These are phyloP conservation scores for Lamprotornis superbus DNA, from an alignment of 2,113 vertebrate species.

Conservation along the genomic window DNA sequence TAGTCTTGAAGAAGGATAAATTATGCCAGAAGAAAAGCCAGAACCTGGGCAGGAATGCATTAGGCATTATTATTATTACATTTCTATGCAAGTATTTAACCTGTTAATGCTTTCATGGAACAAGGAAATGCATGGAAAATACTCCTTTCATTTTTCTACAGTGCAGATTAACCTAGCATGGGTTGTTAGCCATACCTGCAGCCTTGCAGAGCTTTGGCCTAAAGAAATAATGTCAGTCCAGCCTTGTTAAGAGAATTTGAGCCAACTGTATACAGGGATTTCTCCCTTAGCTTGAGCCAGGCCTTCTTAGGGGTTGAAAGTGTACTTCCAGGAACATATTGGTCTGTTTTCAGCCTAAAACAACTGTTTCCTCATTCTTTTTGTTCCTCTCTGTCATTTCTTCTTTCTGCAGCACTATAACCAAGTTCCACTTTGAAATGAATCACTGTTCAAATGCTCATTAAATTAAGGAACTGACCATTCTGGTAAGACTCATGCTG, in stretches of 20 bases:
- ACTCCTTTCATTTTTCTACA: not conserved
- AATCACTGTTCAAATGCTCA: slow-evolving; percentile 56
- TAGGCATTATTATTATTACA: not conserved
- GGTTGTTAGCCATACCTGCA: not conserved
- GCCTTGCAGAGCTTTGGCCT: not conserved
- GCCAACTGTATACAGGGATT: not conserved
- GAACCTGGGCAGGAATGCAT: not conserved
- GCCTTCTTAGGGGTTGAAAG: not conserved
- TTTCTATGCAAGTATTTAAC: slow-evolving; percentile 21
- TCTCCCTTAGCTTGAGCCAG: not conserved
- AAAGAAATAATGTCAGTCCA: not conserved
- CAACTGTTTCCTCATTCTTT: slow-evolving; percentile 48
- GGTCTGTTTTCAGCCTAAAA: slow-evolving; percentile 21
- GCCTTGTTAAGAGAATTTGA: not conserved
- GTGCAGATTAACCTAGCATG: not conserved
- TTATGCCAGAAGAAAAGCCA: not conserved
- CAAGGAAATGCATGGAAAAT: not conserved
- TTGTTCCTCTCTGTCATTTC: slow-evolving; percentile 56
- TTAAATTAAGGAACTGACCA: slow-evolving; percentile 59
- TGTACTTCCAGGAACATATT: slow-evolving; percentile 54
- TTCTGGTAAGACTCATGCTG: slow-evolving; percentile 44
- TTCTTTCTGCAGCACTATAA: slow-evolving; percentile 52
- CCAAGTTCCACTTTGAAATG: slow-evolving; percentile 60
- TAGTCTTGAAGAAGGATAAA: not conserved
- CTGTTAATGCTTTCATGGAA: not conserved